Percentiles rank a stretch among this genome's conserved stretches.
These are phyloP conservation scores for Zoanthus sociatus DNA, from an alignment of 92 coral and sea anemone genomes.

Conservation along the genomic window DNA sequence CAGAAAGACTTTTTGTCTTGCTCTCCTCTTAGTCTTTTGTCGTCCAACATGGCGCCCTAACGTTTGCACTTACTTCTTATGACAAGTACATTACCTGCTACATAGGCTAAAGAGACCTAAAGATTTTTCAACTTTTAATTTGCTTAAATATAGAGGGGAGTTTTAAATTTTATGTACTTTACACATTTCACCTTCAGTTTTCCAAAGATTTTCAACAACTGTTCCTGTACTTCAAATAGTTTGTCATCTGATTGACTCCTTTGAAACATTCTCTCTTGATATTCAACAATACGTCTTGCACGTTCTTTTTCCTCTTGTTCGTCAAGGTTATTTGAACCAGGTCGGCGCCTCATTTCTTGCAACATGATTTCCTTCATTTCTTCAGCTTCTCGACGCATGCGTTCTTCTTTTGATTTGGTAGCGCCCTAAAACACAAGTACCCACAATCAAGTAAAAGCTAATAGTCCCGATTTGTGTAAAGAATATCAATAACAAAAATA, in stretches of 20 bases:
- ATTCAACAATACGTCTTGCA: constrained; percentile 61
- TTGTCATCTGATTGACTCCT: constrained; percentile 60
- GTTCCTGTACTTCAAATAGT: constrained; percentile 91
- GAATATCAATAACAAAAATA: too few species aligned
- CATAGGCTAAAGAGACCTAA: too few species aligned
- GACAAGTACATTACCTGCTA: too few species aligned
- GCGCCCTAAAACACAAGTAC: constrained; percentile 48
- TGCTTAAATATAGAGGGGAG: too few species aligned
- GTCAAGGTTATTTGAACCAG: constrained; percentile 46
- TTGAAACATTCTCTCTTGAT: constrained; percentile 60
- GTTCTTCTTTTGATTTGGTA: constrained; percentile 65
- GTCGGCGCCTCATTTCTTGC: constrained; percentile 81
- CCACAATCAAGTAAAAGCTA: not conserved
- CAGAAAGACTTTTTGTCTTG: too few species aligned
- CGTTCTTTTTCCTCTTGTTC: constrained; percentile 71
- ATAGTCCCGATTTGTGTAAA: not conserved
- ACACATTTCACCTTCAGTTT: constrained; percentile 78
- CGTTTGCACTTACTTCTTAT: too few species aligned
- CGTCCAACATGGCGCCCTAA: too few species aligned
- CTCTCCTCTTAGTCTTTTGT: too few species aligned
- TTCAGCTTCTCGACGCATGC: constrained; percentile 68
- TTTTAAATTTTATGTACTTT: not conserved
- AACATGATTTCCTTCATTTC: constrained; percentile 83
- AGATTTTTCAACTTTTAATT: too few species aligned
- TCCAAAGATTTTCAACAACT: constrained; percentile 81